phyloP scores from a whole-genome alignment of 2,888 invertebrate species.

The Xestia c-nigrum region DNA sequence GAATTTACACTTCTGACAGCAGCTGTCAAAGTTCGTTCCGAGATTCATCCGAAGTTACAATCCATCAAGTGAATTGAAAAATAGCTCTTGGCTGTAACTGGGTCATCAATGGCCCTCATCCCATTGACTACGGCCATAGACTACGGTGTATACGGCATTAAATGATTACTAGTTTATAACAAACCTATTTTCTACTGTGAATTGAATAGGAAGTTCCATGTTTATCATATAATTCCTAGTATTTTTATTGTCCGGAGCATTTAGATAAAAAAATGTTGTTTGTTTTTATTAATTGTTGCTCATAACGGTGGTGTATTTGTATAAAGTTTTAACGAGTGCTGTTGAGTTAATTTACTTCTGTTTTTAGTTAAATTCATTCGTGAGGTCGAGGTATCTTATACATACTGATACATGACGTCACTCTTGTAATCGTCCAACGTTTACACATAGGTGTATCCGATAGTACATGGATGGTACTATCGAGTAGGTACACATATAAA shows the following conservation, averaged over 20 bases:
- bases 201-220: constrained; percentile 23
- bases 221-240: constrained; percentile 34
- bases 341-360: background rate
- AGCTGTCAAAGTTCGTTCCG: constrained; percentile 20
- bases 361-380: constrained; percentile 4
- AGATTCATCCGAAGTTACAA: background rate
- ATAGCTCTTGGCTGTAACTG: constrained; percentile 22
- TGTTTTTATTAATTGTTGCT: constrained; percentile 25
- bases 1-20: background rate
- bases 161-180: constrained; percentile 28
- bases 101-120: constrained; percentile 7
- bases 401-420: background rate
- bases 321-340: background rate
- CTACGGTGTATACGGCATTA: constrained; percentile 6
- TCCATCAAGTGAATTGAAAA: constrained; percentile 35
- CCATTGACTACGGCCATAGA: constrained; percentile 13
- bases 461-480: background rate
- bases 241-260: constrained; percentile 13
- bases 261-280: constrained; percentile 32
- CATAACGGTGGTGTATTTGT: background rate
- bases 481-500: too few species aligned
- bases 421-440: background rate
- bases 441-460: background rate
- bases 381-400: background rate
- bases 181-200: constrained; percentile 2